Evolutionary conservation across 2,113 vertebrate genomes (phyloP).

Genomic region (Nettapus auritus): DNA sequence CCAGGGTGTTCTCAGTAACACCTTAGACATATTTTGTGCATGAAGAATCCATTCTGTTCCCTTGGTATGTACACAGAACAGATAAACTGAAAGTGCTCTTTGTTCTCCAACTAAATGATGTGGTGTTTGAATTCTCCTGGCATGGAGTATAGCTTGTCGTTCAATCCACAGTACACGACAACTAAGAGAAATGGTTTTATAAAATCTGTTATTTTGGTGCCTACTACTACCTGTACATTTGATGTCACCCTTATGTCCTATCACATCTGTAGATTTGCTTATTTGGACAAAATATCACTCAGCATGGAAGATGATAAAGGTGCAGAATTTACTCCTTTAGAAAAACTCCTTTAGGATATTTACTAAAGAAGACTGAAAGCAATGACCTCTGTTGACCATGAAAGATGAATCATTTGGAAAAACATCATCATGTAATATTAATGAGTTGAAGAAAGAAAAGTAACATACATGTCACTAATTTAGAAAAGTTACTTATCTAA

Average conservation of each 20-base stretch:
- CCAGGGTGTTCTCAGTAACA: not conserved
- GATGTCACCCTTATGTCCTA: not conserved
- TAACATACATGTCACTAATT: not conserved
- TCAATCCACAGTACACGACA: not conserved
- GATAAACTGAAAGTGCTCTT: conserved; percentile 30
- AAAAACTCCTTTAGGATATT: not conserved
- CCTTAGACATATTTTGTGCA: not conserved
- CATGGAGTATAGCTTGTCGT: not conserved
- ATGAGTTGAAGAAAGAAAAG: not conserved
- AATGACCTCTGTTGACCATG: not conserved
- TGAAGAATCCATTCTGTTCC: conserved; percentile 2
- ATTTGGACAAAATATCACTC: not conserved
- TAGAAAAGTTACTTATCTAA: not conserved
- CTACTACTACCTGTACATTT: not conserved
- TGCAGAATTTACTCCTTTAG: not conserved
- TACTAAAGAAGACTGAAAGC: not conserved
- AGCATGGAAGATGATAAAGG: not conserved
- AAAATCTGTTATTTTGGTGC: not conserved
- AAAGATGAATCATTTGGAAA: not conserved
- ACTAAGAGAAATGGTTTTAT: not conserved
- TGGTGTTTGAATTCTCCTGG: not conserved
- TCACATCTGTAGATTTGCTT: not conserved
- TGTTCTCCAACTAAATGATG: conserved; percentile 3
- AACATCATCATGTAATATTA: not conserved
- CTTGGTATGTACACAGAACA: not conserved